phyloP scores from a whole-genome alignment of 2,888 invertebrate genomes.

The Sycophila texana region DNA sequence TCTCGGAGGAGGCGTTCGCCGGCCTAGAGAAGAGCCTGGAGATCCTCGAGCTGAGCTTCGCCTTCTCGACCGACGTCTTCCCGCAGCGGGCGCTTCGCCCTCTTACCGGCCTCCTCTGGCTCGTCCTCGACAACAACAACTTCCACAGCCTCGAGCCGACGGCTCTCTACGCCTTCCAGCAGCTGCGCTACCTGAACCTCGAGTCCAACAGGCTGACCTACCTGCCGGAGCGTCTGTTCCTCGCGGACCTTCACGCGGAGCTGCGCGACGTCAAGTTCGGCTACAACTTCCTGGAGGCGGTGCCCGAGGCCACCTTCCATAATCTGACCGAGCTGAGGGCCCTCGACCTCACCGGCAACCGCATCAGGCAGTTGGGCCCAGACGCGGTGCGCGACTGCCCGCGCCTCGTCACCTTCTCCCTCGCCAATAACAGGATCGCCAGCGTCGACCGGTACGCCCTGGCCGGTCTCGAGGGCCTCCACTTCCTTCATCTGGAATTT shows the following conservation, averaged over 20 bases:
- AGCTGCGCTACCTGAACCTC: constrained; percentile 86
- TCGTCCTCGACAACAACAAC: constrained; percentile 92
- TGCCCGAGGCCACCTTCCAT: constrained; percentile 84
- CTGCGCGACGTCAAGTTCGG: constrained; percentile 88
- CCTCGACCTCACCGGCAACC: constrained; percentile 87
- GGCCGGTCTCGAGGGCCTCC: constrained; percentile 84
- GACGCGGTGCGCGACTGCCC: constrained; percentile 87
- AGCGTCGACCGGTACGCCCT: constrained; percentile 86
- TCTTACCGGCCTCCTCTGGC: constrained; percentile 86
- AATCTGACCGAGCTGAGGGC: constrained; percentile 85
- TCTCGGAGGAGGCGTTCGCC: constrained; percentile 88
- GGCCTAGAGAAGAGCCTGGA: constrained; percentile 86
- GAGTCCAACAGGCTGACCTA: constrained; percentile 88
- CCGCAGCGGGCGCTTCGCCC: constrained; percentile 87
- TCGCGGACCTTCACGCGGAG: constrained; percentile 83
- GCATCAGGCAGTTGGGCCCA: constrained; percentile 81
- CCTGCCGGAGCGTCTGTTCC: constrained; percentile 83
- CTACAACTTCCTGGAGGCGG: constrained; percentile 85
- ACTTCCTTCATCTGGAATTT: constrained; percentile 87
- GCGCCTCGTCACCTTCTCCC: constrained; percentile 87
- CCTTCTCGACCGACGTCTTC: constrained; percentile 87
- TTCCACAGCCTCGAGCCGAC: constrained; percentile 84
- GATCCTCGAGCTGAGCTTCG: constrained; percentile 90
- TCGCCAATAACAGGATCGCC: constrained; percentile 88
- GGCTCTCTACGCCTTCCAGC: constrained; percentile 80